Evolutionary conservation across 2,888 invertebrate species (phyloP), one percentile per base, ranked within the genome.

Genomic region (Sesamia inferens): DNA sequence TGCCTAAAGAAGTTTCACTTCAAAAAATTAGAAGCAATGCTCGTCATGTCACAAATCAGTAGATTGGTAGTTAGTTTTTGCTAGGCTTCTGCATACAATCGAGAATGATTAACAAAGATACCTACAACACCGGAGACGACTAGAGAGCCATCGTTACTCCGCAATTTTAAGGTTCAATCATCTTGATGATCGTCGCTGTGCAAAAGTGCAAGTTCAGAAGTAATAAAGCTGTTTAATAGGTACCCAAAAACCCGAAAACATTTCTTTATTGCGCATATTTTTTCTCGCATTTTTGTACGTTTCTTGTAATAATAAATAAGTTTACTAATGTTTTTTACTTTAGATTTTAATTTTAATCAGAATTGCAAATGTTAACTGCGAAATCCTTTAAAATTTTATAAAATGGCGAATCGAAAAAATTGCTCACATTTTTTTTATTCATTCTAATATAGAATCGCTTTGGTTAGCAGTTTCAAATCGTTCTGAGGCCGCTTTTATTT

Each of bases 381-480:
- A 68, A 8, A 69, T 2, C 31, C 2, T n/a, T n/a, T 5, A 22
- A 69, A 44, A 54, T 11, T 69, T 47, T 10, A 44, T 31, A 39
- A 47, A 57, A 19, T 65, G 39, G 0, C 7, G 31, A 31, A 24
- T 64, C 10, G 2, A 10, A 31, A 8, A 58, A 57, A 55, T 22
- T 22, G 10, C 10, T 51, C 14, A 64, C 54, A 42, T 61, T 31
- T 58, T 57, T 39, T 0, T 39, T 81, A 31, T 78, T 79, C 68
- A 86, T 57, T 86, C 86, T 67, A 76, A 86, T 24, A 76, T 59
- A n/a, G 79, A 84, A 55, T 86, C 87, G 59, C 89, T 89, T 78
- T 88, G 87, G 39, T 70, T 65, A 48, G 67, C 69, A 71, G 71
- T 86, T 74, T 82, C 88, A 69, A 78, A 74, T 68, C 85, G 86